Conservation (phyloP, 2,113 vertebrate species). For the Dolichallabes microphthalmus region DNA sequence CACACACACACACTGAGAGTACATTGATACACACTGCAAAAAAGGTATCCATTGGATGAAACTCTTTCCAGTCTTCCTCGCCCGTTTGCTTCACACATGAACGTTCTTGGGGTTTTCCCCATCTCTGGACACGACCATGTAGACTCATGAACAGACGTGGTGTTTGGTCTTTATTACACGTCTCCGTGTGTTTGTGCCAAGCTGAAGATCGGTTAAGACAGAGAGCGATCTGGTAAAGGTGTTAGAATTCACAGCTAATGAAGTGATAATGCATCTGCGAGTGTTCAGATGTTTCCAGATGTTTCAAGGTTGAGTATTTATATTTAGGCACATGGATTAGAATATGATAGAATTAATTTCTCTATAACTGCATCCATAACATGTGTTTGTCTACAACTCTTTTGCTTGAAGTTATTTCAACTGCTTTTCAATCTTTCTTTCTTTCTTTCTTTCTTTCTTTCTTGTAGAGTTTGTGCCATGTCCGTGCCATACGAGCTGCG, state of each 20-base stretch:
- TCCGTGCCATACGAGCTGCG: constrained; percentile 21
- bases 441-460: background rate
- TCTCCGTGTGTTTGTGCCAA: background rate
- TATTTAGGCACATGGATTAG: background rate
- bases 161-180: constrained; percentile 15
- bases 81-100: background rate
- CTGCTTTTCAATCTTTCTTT: constrained; percentile 1
- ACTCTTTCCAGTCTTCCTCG: background rate
- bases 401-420: constrained; percentile 12
- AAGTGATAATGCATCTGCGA: background rate
- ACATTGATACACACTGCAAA: constrained; percentile 1
- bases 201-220: background rate
- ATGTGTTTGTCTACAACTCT: background rate
- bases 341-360: background rate
- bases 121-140: constrained; percentile 2
- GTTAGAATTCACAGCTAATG: background rate
- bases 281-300: background rate
- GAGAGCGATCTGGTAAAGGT: background rate
- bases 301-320: background rate
- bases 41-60: background rate
- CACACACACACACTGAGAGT: constrained; percentile 7
- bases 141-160: background rate
- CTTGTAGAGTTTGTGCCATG: background rate
- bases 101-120: constrained; percentile 23
- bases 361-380: background rate